Base-by-base conservation (phyloP, 2,113 vertebrate genomes). In the Neolamprologus sp. region DNA sequence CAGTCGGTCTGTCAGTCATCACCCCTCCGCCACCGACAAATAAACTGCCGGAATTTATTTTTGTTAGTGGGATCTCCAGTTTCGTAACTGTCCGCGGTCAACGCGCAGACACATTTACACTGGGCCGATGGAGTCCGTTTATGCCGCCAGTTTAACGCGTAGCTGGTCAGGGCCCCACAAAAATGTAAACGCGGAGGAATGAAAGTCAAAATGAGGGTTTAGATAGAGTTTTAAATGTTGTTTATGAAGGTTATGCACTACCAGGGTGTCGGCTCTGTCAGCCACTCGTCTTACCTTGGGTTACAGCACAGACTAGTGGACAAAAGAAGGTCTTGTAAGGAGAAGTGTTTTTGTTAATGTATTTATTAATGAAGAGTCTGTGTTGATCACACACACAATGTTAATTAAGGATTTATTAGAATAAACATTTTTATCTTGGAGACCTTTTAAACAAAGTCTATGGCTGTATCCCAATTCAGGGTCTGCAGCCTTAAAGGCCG, bases 241-340 rank as follows among this genome's bases (percentile, higher is more conserved):
- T 54, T 23, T 14, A 28, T 26, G 6, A 71, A 35, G 47, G 73
- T 21, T 13, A 16, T 23, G 9, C 2, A 75, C 9, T 4, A 73
- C 4, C 7, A 9, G 79, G 53, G 54, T 73, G 82, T 65, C 12
- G 12, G 35, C 55, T 49, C 21, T 26, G 60, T 45, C 23, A 21
- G 9, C 7, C 8, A 10, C 19, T 60, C 19, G 21, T 40, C 60
- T 88, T 94, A 84, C 19, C 47, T 94, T 91, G 85, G 88, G 83
- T 82, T 91, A 91, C 85, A 96, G 96, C 96, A 92, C 96, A 90
- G 94, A 95, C 95, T 96, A 96, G 95, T 96, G 96, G 94, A 86
- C 87, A 89, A 80, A 93, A 23, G 3, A 3, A 3, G 19, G 6
- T 80, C 78, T 54, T 17, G 14, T 78, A 30, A 49, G 6, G 9